A percentile compares a stretch with the other conserved stretches of the same genome.
Conservation (phyloP, 2,797 vertebrate genomes). For the Sebastes paucispinis region DNA sequence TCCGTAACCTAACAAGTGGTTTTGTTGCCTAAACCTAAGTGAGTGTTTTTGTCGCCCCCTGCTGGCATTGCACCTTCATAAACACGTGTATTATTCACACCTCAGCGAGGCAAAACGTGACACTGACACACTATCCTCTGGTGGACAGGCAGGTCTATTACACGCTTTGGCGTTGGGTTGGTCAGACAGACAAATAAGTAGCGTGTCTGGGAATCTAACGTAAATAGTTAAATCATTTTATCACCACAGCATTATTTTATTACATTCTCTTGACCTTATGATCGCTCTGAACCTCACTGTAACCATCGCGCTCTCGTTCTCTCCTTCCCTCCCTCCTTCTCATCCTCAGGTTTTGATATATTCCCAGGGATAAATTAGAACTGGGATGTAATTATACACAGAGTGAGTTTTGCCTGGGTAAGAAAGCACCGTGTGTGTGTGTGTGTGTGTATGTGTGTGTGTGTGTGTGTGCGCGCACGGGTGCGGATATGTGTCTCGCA, state of each 20-base stretch:
- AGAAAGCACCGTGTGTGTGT: constrained; percentile 34
- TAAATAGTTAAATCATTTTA: neutral
- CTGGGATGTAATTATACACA: constrained; percentile 80
- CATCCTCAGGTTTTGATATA: constrained; percentile 74
- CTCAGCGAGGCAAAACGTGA: no score
- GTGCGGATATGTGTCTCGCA: constrained; percentile 19
- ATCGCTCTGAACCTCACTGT: constrained; percentile 18
- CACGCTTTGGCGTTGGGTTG: no score
- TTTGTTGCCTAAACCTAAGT: no score
- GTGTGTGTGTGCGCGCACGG: constrained; percentile 25
- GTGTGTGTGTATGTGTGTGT: constrained; percentile 32
- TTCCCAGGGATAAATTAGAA: constrained; percentile 82
- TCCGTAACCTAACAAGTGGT: no score
- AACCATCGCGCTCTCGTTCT: constrained; percentile 22
- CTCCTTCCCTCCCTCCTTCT: constrained; percentile 39
- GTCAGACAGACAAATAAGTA: neutral
- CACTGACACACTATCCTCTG: no score
- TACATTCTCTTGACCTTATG: constrained; percentile 30
- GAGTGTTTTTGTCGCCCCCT: no score
- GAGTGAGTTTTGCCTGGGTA: constrained; percentile 45
- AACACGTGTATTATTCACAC: no score
- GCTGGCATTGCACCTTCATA: no score
- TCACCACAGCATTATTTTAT: constrained; percentile 5
- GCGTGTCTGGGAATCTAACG: neutral
- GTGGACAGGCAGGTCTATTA: no score